Conservation (phyloP, 2,888 invertebrate genomes). For the Sicus ferrugineus region DNA sequence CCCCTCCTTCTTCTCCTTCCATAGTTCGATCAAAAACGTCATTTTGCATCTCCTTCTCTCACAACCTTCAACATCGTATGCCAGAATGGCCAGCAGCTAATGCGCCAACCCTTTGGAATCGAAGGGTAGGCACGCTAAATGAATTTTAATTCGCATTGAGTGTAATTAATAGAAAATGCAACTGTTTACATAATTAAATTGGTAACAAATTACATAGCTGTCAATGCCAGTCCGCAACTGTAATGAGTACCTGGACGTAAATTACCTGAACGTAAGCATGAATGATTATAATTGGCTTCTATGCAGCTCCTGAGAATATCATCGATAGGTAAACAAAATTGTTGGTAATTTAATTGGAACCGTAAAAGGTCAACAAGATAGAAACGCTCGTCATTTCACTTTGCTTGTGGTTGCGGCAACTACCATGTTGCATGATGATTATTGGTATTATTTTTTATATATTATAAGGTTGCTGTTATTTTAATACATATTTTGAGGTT, state of each 20-base stretch:
- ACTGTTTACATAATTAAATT: constrained; percentile 56
- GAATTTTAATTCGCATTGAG: constrained; percentile 40
- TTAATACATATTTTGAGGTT: no score
- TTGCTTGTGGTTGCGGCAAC: constrained; percentile 19
- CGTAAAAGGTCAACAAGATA: constrained; percentile 21
- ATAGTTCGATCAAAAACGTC: constrained; percentile 47
- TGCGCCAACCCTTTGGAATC: constrained; percentile 16
- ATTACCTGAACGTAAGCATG: constrained; percentile 8
- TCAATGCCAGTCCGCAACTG: constrained; percentile 38
- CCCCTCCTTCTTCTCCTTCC: neutral
- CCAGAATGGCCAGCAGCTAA: neutral
- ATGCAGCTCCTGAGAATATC: neutral
- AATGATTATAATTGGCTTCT: constrained; percentile 8
- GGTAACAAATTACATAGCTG: constrained; percentile 53
- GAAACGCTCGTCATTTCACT: constrained; percentile 4
- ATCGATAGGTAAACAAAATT: constrained; percentile 7
- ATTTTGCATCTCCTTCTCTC: constrained; percentile 49
- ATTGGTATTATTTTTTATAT: no score
- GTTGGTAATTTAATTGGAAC: constrained; percentile 6
- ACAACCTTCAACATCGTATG: neutral
- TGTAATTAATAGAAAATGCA: constrained; percentile 51
- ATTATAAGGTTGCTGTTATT: no score
- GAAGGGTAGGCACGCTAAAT: constrained; percentile 44
- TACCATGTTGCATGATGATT: neutral
- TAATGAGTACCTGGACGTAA: constrained; percentile 23